phyloP scores from a whole-genome alignment of 1,140 invertebrate genomes.

The Lepidotrigona ventralis region DNA sequence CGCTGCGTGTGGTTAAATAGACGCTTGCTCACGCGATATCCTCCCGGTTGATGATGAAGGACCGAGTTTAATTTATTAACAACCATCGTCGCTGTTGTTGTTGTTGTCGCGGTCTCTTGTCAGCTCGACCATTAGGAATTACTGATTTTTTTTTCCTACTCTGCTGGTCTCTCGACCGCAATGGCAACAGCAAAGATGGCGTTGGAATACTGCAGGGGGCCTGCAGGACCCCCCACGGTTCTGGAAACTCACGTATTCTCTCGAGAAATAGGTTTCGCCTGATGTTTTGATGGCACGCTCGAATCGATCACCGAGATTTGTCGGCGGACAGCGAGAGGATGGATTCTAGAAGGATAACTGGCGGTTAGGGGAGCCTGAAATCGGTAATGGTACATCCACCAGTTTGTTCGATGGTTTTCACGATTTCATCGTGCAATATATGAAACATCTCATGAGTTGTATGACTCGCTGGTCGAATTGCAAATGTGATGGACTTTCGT shows the following conservation, averaged over 20 bases:
- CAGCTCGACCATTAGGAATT: slow-evolving; percentile 37
- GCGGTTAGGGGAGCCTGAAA: slow-evolving; percentile 11
- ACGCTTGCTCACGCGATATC: slow-evolving; percentile 26
- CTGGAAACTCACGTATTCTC: slow-evolving; percentile 16
- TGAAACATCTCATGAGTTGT: not conserved
- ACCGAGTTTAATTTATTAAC: slow-evolving; percentile 42
- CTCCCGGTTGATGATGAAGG: slow-evolving; percentile 2
- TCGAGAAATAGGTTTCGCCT: not conserved
- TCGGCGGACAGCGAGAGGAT: slow-evolving; percentile 25
- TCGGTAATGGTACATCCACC: not conserved
- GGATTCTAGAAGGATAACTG: slow-evolving; percentile 4
- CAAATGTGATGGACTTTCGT: not conserved
- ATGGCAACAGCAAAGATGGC: not conserved
- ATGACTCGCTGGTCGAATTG: not conserved
- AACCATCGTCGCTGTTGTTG: not conserved
- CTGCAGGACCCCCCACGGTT: not conserved
- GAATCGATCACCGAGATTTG: slow-evolving; percentile 44
- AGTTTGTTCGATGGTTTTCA: not conserved
- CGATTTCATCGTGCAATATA: not conserved
- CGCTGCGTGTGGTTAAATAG: slow-evolving; percentile 17
- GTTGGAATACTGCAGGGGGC: not conserved
- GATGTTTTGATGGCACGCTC: slow-evolving; percentile 17
- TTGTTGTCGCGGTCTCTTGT: not conserved
- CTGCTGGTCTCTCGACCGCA: not conserved
- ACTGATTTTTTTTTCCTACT: slow-evolving; percentile 8